Base-by-base conservation (phyloP, 2,888 invertebrate species). In the Exocentrus adspersus region DNA sequence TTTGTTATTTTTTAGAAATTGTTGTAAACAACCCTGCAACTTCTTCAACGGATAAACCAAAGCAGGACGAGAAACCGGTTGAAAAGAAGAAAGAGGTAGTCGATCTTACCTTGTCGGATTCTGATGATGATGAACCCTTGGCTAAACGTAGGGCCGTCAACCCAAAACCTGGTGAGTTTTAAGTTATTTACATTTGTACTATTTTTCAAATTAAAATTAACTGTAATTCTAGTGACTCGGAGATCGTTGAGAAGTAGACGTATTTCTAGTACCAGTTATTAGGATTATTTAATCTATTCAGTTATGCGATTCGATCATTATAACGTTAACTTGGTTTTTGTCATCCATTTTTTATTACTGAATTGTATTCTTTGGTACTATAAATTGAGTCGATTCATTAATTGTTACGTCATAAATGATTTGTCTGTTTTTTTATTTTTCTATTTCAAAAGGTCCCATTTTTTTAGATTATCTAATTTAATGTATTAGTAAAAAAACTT, bases 71-170 rank as follows among this genome's bases (percentile, higher is more conserved):
- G 4, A 68, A 64, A 32, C 65, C 72, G 1, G 78, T 77, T 4
- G 80, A 83, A 45, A 79, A 82, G 30, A 83, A 85, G 4, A 77
- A 80, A 46, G 78, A 79, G 0, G 81, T 87, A 1, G 90, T 92
- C 16, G 92, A 92, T 81, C 84, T 92, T 68, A 92, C 92, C 0
- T 69, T 86, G n/a, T 91, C 91, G 0, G 91, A 91, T 81, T 90
- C 90, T 0, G 91, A 92, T 65, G 87, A 85, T 65, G 87, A 85
- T 63, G 88, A 90, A 75, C 90, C 90, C 73, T 82, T 88, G 77
- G 88, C 90, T 10, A 85, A 90, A 67, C 84, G 89, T 73, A 83
- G 70, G 53, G 74, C 79, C 42, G 80, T 85, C 3, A 86, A 86
- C 50, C 84, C 86, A 1, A 81, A 80, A 42, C 81, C 83, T 53